These are phyloP conservation scores for Clupea harengus DNA, from an alignment of 2,113 vertebrate species.

Conservation along the genomic window DNA sequence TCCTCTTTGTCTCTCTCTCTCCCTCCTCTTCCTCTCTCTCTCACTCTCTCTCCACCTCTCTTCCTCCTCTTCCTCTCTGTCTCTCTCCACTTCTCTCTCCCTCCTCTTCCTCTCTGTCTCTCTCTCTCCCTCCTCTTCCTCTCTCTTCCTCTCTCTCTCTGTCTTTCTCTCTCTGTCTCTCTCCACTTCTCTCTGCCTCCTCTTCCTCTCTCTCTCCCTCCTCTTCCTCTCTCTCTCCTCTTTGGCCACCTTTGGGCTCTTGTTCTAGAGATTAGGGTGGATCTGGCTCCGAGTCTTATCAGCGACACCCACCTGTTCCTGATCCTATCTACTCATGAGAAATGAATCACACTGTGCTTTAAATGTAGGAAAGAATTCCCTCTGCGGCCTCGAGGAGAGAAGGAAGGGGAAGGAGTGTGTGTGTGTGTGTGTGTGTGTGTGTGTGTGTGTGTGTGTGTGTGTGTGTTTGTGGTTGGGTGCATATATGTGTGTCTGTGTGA, in stretches of 20 bases:
- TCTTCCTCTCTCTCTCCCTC: neutral
- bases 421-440: neutral
- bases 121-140: too few relatives aligned
- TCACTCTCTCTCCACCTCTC: too few relatives aligned
- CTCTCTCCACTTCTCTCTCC: too few relatives aligned
- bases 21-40: neutral
- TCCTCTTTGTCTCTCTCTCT: neutral
- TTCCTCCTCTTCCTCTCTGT: too few relatives aligned
- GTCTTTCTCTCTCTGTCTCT: too few relatives aligned
- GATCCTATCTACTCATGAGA: conserved; percentile 9
- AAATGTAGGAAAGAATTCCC: conserved; percentile 13
- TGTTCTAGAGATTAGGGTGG: neutral
- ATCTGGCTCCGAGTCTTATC: conserved; percentile 20
- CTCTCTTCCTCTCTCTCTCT: too few relatives aligned
- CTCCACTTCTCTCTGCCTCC: neutral
- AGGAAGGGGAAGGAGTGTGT: neutral
- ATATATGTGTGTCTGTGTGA: too few relatives aligned
- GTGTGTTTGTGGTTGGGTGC: neutral
- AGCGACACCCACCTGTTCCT: conserved; percentile 7
- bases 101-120: too few relatives aligned
- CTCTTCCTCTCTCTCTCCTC: too few relatives aligned
- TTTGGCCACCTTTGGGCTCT: neutral
- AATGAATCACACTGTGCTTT: neutral
- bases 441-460: neutral
- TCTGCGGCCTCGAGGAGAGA: neutral